A percentile compares a stretch with the other conserved stretches of the same genome.
Evolutionary conservation across 1,140 invertebrate genomes (phyloP).

Genomic region (Zelostemma sp.): DNA sequence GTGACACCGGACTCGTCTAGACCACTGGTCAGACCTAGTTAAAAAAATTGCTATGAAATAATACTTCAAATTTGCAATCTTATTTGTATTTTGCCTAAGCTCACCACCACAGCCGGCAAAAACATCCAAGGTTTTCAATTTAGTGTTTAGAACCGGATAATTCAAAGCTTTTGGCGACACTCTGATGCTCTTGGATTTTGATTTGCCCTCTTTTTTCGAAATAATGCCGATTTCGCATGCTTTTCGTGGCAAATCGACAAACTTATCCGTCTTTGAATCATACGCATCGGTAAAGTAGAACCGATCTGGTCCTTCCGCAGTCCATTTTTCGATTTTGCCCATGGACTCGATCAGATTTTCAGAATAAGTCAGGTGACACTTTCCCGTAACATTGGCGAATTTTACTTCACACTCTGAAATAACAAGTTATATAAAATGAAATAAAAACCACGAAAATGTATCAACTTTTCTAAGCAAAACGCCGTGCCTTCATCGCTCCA

Average conservation of each 20-base stretch:
- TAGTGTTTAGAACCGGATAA: slow-evolving; percentile 61
- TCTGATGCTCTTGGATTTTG: slow-evolving; percentile 77
- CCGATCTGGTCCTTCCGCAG: slow-evolving; percentile 75
- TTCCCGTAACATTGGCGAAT: slow-evolving; percentile 72
- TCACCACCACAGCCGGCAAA: slow-evolving; percentile 90
- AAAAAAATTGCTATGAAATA: slow-evolving; percentile 6
- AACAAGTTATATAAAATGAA: slow-evolving; percentile 19
- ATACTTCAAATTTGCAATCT: not conserved
- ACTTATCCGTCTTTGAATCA: slow-evolving; percentile 71
- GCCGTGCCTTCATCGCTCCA: slow-evolving; percentile 79
- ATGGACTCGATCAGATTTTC: slow-evolving; percentile 66
- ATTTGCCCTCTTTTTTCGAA: slow-evolving; percentile 76
- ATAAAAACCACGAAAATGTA: no score
- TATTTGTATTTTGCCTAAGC: slow-evolving; percentile 13
- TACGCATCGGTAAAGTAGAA: slow-evolving; percentile 86
- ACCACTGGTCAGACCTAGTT: slow-evolving; percentile 75
- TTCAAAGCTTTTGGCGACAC: slow-evolving; percentile 34
- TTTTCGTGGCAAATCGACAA: slow-evolving; percentile 75
- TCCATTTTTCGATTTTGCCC: slow-evolving; percentile 74
- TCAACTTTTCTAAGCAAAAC: no score
- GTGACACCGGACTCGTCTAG: slow-evolving; percentile 80
- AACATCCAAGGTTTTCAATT: slow-evolving; percentile 82
- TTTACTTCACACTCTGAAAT: slow-evolving; percentile 71
- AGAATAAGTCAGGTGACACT: slow-evolving; percentile 74
- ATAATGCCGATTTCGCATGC: slow-evolving; percentile 73